Conservation (phyloP, 2,113 vertebrate genomes). For the Erinaceus europaeus region DNA sequence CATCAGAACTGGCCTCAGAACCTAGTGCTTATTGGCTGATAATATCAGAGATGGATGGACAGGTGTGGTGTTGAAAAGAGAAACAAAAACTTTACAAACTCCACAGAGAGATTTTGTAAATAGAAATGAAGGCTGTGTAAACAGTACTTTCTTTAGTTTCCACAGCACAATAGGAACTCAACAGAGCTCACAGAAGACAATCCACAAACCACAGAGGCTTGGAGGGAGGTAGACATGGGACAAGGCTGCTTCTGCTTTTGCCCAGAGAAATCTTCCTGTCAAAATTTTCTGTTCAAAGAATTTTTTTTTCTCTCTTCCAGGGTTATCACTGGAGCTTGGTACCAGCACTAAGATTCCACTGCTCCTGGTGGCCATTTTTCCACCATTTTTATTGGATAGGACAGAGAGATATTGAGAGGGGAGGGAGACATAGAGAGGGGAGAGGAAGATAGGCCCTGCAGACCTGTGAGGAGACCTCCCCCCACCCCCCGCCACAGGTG, state of each 20-base stretch:
- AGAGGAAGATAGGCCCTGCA: no score
- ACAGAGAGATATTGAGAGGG: no score
- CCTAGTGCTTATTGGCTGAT: constrained; percentile 1
- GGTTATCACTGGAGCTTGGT: no score
- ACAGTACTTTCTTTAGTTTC: constrained; percentile 26
- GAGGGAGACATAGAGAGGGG: no score
- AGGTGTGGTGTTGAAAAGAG: not conserved
- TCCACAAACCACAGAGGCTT: not conserved
- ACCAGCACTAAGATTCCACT: no score
- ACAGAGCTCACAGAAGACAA: not conserved
- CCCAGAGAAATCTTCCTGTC: not conserved
- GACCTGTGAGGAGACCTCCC: no score
- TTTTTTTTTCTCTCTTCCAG: no score
- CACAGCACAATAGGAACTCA: not conserved
- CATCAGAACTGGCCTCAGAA: not conserved
- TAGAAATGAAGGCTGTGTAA: constrained; percentile 48
- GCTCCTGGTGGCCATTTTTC: no score
- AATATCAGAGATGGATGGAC: not conserved
- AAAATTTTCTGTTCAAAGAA: not conserved
- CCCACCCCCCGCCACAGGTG: no score
- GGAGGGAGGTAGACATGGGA: not conserved
- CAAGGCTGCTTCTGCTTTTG: not conserved
- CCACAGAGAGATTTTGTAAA: constrained; percentile 59
- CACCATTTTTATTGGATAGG: no score
- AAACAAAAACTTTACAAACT: not conserved